Evolutionary conservation across 1,140 invertebrate species (phyloP).

Genomic region (Lepidotrigona ventralis): DNA sequence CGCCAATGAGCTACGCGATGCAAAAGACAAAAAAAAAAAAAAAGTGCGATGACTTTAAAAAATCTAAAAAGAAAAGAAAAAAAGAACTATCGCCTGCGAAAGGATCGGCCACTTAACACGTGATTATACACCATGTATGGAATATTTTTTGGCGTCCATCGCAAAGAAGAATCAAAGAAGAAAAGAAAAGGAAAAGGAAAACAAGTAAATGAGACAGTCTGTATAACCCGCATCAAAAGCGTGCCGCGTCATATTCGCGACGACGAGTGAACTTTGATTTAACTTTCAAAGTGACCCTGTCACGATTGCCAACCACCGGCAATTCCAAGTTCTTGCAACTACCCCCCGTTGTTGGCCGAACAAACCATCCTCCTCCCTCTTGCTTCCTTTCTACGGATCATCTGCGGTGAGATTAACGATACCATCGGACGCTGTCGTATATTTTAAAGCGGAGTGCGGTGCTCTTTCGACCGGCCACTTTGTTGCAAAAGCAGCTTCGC

Average conservation of each 20-base stretch:
- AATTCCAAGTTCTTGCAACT: neutral
- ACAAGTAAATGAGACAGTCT: too few relatives aligned
- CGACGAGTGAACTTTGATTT: conserved; percentile 5
- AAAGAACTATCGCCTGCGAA: too few relatives aligned
- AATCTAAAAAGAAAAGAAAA: too few relatives aligned
- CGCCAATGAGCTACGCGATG: too few relatives aligned
- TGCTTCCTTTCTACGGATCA: neutral
- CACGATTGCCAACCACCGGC: conserved; percentile 13
- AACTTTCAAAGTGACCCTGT: conserved; percentile 28
- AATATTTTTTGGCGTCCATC: too few relatives aligned
- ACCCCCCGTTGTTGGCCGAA: neutral
- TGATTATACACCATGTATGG: too few relatives aligned
- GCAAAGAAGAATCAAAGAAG: too few relatives aligned
- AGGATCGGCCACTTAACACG: too few relatives aligned
- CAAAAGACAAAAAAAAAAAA: too few relatives aligned
- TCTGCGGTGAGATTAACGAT: conserved; percentile 23
- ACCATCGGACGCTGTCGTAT: neutral
- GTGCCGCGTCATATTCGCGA: neutral
- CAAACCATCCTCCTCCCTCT: too few relatives aligned
- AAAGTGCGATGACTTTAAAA: too few relatives aligned
- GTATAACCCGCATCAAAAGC: conserved; percentile 13
- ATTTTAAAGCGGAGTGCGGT: neutral
- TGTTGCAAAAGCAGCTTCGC: neutral
- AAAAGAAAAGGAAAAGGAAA: too few relatives aligned
- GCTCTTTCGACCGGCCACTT: neutral